phyloP scores from a whole-genome alignment of 2,797 vertebrate species.

The Simalia tracyae region DNA sequence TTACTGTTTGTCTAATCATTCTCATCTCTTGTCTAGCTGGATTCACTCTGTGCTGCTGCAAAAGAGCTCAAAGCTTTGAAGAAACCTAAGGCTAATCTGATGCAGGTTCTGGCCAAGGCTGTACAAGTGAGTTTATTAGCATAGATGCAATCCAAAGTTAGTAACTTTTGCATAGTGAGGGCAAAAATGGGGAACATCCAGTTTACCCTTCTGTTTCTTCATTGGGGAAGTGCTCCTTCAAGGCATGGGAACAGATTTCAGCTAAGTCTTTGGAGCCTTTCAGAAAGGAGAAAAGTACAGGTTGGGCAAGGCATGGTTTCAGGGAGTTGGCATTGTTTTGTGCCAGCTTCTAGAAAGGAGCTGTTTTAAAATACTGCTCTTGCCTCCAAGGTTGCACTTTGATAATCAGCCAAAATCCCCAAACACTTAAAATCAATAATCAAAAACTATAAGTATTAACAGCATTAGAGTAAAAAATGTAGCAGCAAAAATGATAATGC shows the following conservation, averaged over 20 bases:
- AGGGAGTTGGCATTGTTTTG: not conserved
- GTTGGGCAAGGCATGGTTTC: not conserved
- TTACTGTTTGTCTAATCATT: not conserved
- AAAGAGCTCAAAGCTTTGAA: constrained; percentile 79
- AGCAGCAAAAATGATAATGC: not conserved
- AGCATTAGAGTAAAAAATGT: too few species aligned
- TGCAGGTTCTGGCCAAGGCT: constrained; percentile 76
- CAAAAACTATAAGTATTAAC: not conserved
- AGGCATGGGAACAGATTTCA: not conserved
- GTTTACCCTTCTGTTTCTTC: not conserved
- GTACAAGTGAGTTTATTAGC: constrained; percentile 76
- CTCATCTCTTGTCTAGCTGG: constrained; percentile 76
- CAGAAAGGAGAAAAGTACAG: not conserved
- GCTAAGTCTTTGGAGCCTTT: not conserved
- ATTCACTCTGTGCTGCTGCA: constrained; percentile 85
- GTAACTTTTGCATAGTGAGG: rapidly evolving
- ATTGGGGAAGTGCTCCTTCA: not conserved
- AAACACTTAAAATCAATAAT: not conserved
- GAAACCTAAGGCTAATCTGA: constrained; percentile 60
- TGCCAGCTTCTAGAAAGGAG: not conserved
- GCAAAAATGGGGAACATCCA: not conserved
- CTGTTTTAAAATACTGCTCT: not conserved
- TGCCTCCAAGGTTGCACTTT: not conserved
- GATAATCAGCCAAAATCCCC: not conserved
- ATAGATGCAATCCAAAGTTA: not conserved